Conservation (phyloP, 2,797 vertebrate species). For the Typhlichthys eigenmanni region DNA sequence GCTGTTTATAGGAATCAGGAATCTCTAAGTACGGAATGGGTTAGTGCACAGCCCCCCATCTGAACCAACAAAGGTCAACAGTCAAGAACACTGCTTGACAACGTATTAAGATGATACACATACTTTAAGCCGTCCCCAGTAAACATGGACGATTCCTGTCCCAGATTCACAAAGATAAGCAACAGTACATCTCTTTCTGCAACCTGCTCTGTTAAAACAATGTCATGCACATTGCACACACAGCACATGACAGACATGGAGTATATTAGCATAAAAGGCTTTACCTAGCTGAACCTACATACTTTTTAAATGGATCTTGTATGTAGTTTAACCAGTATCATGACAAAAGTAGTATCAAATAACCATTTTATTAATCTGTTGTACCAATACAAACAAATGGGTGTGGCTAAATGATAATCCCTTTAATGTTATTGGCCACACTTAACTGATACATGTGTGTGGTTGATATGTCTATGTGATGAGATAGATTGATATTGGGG, state of each 20-base stretch:
- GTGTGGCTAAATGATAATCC: neutral
- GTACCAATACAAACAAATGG: neutral
- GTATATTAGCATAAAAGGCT: no score
- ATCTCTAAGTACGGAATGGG: constrained; percentile 53
- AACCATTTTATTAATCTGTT: no score
- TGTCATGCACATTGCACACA: no score
- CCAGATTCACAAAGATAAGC: constrained; percentile 27
- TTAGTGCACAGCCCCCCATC: constrained; percentile 26
- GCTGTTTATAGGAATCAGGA: constrained; percentile 67
- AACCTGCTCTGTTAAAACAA: no score
- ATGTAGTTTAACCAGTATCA: no score
- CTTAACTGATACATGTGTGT: neutral
- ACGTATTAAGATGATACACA: constrained; percentile 46
- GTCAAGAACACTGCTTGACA: constrained; percentile 47
- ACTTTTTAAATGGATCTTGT: no score
- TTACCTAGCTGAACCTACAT: no score
- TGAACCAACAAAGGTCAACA: constrained; percentile 20
- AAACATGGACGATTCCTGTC: constrained; percentile 10
- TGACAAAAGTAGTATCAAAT: no score
- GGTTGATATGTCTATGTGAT: neutral
- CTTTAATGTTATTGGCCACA: neutral
- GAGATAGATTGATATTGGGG: no score
- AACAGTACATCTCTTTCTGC: constrained; percentile 11
- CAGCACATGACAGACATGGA: no score
- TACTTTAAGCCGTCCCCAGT: constrained; percentile 44